These are phyloP conservation scores for Drosophila neonasuta DNA, from an alignment of 2,888 invertebrate genomes.

Conservation along the genomic window DNA sequence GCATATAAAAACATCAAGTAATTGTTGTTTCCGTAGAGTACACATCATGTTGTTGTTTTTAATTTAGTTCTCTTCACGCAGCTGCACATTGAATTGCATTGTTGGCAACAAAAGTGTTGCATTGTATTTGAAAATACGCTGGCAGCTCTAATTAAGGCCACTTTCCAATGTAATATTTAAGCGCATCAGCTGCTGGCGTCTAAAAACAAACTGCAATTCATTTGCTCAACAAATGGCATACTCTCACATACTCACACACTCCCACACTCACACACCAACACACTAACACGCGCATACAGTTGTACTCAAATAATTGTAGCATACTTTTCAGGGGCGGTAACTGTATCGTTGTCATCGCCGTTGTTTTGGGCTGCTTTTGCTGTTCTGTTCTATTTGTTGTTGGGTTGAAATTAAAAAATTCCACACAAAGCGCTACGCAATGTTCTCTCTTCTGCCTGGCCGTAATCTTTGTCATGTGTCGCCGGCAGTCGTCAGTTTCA, in stretches of 20 bases:
- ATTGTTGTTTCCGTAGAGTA: neutral
- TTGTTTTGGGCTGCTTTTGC: slow-evolving; percentile 13
- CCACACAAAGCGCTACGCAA: slow-evolving; percentile 57
- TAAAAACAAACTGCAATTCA: slow-evolving; percentile 65
- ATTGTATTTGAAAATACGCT: slow-evolving; percentile 34
- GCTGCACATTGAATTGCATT: neutral
- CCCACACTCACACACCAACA: neutral
- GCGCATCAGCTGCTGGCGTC: slow-evolving; percentile 43
- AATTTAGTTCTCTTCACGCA: slow-evolving; percentile 14
- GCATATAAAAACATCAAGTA: neutral
- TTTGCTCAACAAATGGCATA: slow-evolving; percentile 41
- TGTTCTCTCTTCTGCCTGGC: slow-evolving; percentile 17
- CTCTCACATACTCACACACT: neutral
- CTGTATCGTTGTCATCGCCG: slow-evolving; percentile 7
- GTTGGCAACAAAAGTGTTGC: slow-evolving; percentile 12
- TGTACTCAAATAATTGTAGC: slow-evolving; percentile 40
- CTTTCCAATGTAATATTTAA: slow-evolving; percentile 59
- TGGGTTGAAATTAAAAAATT: slow-evolving; percentile 71
- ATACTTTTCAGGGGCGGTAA: slow-evolving; percentile 31
- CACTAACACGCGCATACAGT: neutral
- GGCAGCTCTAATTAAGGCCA: slow-evolving; percentile 56
- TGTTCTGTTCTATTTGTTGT: slow-evolving; percentile 35
- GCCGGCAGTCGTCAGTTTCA: slow-evolving; percentile 32
- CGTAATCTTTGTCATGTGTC: slow-evolving; percentile 66
- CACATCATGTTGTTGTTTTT: slow-evolving; percentile 4